phyloP scores from a whole-genome alignment of 2,797 vertebrate species.

The Pelochelys cantorii region DNA sequence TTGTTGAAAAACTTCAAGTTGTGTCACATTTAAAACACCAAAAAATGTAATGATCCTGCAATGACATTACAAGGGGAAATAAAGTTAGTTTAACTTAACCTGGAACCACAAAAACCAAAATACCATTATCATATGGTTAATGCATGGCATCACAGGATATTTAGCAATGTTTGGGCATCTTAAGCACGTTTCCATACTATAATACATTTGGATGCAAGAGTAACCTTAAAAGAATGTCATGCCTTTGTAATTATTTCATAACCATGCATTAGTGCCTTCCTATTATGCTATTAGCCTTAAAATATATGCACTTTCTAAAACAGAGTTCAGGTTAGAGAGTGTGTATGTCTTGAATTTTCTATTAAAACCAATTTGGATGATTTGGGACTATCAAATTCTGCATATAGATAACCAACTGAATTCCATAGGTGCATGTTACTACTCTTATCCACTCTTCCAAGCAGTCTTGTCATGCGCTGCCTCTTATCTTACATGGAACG shows the following conservation, averaged over 20 bases:
- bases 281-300: neutral
- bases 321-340: neutral
- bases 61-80: neutral
- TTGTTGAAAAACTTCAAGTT: neutral
- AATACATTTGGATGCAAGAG: neutral
- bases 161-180: neutral
- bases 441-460: neutral
- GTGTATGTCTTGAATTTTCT: neutral
- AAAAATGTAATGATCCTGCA: neutral
- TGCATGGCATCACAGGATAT: neutral
- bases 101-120: neutral
- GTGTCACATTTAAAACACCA: neutral
- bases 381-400: neutral
- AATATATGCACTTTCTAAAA: neutral
- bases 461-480: neutral
- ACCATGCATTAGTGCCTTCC: neutral
- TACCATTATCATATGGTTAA: neutral
- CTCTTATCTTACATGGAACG: constrained; percentile 15
- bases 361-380: neutral
- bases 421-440: neutral
- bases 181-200: neutral
- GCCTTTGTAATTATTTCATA: neutral
- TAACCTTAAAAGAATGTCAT: neutral
- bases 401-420: neutral
- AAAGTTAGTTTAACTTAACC: neutral